These are phyloP conservation scores for Parauchenoglanis punctatus DNA, from an alignment of 2,797 vertebrate genomes.

Conservation along the genomic window DNA sequence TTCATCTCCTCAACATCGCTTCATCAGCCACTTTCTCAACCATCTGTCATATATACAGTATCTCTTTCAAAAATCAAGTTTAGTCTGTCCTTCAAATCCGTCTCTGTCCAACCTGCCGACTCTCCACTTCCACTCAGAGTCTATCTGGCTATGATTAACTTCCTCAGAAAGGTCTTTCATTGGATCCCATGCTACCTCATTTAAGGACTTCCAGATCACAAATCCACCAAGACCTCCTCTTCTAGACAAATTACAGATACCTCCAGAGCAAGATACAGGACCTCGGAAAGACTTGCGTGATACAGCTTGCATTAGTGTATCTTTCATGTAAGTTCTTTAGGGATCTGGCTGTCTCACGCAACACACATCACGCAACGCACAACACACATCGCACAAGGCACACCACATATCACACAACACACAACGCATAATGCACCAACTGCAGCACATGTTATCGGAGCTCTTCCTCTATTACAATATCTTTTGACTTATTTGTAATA, in stretches of 20 bases:
- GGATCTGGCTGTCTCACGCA: constrained; percentile 1
- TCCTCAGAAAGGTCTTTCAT: background rate
- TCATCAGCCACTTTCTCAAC: background rate
- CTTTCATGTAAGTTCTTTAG: background rate
- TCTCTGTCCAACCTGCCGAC: background rate
- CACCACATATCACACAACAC: background rate
- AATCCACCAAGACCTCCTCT: constrained; percentile 17
- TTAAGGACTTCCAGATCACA: constrained; percentile 24
- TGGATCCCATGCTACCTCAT: background rate
- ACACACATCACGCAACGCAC: background rate
- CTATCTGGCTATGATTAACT: constrained; percentile 17
- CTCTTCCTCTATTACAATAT: background rate
- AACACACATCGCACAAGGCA: too few relatives aligned
- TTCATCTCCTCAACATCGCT: background rate
- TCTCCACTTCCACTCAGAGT: background rate
- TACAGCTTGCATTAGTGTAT: constrained; percentile 13
- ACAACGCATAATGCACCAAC: background rate
- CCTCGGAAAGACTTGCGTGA: background rate
- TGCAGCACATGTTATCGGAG: background rate
- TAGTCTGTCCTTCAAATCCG: background rate
- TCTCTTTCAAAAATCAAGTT: background rate
- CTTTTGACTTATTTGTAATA: background rate
- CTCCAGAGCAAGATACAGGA: constrained; percentile 11
- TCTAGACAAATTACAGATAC: constrained; percentile 31
- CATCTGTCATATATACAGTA: too few relatives aligned